Conservation (phyloP, 2,888 invertebrate genomes). For the Lepidochitona cinerea region DNA sequence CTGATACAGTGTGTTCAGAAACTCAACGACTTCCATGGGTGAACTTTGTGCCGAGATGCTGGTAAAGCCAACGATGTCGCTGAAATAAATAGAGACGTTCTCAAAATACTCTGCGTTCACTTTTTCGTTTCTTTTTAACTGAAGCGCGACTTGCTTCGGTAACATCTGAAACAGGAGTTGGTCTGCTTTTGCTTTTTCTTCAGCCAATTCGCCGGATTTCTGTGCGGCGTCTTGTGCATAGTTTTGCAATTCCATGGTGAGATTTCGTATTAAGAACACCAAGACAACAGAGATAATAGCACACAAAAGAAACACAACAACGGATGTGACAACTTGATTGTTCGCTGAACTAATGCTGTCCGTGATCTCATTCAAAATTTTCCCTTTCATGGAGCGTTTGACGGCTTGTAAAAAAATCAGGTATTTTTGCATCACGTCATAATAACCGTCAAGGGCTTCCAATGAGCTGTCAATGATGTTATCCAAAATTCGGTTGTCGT, state of each 20-base stretch:
- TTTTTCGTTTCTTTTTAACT: neutral
- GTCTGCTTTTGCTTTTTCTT: constrained; percentile 14
- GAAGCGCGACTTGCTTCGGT: constrained; percentile 10
- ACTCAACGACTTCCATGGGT: constrained; percentile 18
- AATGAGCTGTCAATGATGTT: neutral
- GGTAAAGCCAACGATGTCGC: constrained; percentile 17
- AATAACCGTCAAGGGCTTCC: neutral
- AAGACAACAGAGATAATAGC: constrained; percentile 27
- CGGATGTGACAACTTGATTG: constrained; percentile 21
- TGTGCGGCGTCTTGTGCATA: constrained; percentile 32
- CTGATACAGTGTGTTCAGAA: constrained; percentile 16
- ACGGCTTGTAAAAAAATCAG: constrained; percentile 22
- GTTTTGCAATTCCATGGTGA: constrained; percentile 34
- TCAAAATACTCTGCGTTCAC: constrained; percentile 15
- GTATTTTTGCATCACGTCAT: constrained; percentile 14
- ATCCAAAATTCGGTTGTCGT: neutral
- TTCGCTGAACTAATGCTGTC: constrained; percentile 13
- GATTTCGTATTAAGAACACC: constrained; percentile 25
- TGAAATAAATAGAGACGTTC: constrained; percentile 13
- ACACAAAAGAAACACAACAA: constrained; percentile 25
- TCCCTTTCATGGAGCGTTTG: constrained; percentile 11
- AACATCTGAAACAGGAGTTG: constrained; percentile 14
- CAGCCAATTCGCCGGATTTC: constrained; percentile 30
- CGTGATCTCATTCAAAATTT: constrained; percentile 18
- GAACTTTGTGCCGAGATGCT: constrained; percentile 7